phyloP scores from a whole-genome alignment of 1,140 invertebrate genomes.

The Tetramorium alpestre region DNA sequence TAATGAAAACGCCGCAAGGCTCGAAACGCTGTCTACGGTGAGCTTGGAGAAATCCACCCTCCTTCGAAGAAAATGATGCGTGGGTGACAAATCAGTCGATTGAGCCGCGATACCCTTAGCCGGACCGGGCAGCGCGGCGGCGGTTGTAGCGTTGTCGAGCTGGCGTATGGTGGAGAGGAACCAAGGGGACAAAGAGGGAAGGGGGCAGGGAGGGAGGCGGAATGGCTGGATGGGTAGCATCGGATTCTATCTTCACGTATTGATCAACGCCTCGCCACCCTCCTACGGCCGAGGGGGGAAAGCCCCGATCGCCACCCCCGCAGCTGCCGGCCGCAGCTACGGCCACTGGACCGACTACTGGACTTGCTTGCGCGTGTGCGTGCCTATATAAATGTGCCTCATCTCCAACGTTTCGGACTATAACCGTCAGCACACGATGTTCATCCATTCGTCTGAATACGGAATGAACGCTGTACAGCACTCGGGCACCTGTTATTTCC shows the following conservation, averaged over 20 bases:
- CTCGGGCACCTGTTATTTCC: conserved; percentile 46
- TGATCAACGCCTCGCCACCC: conserved; percentile 86
- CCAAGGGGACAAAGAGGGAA: conserved; percentile 65
- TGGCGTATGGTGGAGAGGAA: conserved; percentile 72
- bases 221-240: conserved; percentile 83
- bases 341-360: conserved; percentile 85
- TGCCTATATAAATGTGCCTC: conserved; percentile 76
- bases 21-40: background rate
- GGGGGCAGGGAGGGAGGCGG: conserved; percentile 56
- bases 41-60: conserved; percentile 44
- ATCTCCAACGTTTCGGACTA: conserved; percentile 67
- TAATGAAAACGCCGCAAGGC: conserved; percentile 20
- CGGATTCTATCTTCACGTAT: conserved; percentile 87
- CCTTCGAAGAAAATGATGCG: conserved; percentile 82
- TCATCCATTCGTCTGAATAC: conserved; percentile 62
- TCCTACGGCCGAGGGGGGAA: conserved; percentile 74
- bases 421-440: conserved; percentile 51
- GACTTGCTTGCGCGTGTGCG: conserved; percentile 78
- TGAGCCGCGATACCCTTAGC: conserved; percentile 82
- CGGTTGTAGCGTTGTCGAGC: conserved; percentile 78
- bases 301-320: conserved; percentile 81
- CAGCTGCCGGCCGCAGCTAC: conserved; percentile 85
- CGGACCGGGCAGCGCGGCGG: conserved; percentile 76
- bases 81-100: conserved; percentile 85
- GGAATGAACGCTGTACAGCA: conserved; percentile 33